Base-by-base conservation (phyloP, 2,888 invertebrate genomes). In the Zelleria hepariella region DNA sequence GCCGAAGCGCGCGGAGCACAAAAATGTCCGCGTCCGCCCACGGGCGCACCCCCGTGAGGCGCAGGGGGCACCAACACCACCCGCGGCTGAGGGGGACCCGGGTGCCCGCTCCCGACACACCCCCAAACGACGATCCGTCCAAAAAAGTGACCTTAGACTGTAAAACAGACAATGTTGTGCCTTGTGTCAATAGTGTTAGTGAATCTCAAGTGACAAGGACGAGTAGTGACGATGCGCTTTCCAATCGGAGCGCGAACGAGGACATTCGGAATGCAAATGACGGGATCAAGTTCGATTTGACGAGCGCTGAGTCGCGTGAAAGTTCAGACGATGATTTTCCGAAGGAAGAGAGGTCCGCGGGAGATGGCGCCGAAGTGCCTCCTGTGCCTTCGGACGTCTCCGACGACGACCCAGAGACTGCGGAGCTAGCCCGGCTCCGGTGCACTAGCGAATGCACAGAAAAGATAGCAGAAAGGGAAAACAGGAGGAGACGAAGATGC, bases 391-490 rank as follows among this genome's bases (percentile, higher is more conserved):
- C 80, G 58, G 86, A 87, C 66, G 73, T 76, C 68, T 76, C 80
- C 55, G 93, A 93, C 74, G 93, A 94, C 68, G 95, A 95, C 76
- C 93, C 92, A 49, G 95, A 95, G 78, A 91, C 93, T 10, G 94
- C 93, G 61, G 96, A 96, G 79, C 91, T 96, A 68, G 93, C 96
- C 10, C 93, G 94, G 75, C 90, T 97, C 63, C 91, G 97, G 67
- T 98, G 97, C 83, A 93, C 96, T 51, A 96, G 96, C 80, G 96
- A 95, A 81, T 91, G 96, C 64, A 94, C 96, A 2, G 97, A 98
- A 83, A 94, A 96, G 60, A 91, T 96, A 64, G 95, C 96, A 27
- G 96, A 95, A 75, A 91, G 96, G 63, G 96, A 96, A 75, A 93
- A 91, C 61, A 90, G 95, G 58, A 91, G 94, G 69, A 91, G 92